phyloP scores from a whole-genome alignment of 1,140 invertebrate species.

The Pristionchus pacificus region DNA sequence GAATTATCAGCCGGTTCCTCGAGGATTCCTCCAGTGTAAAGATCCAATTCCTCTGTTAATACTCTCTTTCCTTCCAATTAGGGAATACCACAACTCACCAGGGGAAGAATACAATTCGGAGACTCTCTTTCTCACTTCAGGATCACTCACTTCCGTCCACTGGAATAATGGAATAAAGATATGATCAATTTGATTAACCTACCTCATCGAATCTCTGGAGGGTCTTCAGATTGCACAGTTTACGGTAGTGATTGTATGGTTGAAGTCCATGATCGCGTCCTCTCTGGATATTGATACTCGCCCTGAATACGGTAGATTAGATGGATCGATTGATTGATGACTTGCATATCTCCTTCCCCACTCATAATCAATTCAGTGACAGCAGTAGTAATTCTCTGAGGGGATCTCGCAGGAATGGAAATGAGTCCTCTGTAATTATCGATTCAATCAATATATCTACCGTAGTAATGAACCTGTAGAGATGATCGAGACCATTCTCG shows the following conservation, averaged over 20 bases:
- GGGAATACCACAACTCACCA: constrained; percentile 59
- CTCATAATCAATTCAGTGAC: constrained; percentile 34
- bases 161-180: neutral
- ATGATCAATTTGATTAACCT: neutral
- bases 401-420: constrained; percentile 18
- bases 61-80: too few species aligned
- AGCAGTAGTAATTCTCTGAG: constrained; percentile 36
- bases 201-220: constrained; percentile 28
- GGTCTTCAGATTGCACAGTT: constrained; percentile 74
- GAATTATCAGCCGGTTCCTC: constrained; percentile 73
- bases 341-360: constrained; percentile 61
- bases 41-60: constrained; percentile 67
- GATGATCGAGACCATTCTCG: constrained; percentile 27
- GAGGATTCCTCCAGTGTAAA: constrained; percentile 75
- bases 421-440: constrained; percentile 36
- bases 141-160: constrained; percentile 32
- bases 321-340: constrained; percentile 60
- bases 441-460: too few species aligned
- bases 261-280: constrained; percentile 74
- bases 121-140: constrained; percentile 20
- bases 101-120: constrained; percentile 53
- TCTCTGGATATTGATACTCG: constrained; percentile 43
- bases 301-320: constrained; percentile 56
- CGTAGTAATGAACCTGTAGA: neutral
- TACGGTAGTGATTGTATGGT: constrained; percentile 74